Percentiles rank a stretch among this genome's conserved stretches.
These are phyloP conservation scores for Chitala chitala DNA, from an alignment of 2,113 vertebrate species.

Conservation along the genomic window DNA sequence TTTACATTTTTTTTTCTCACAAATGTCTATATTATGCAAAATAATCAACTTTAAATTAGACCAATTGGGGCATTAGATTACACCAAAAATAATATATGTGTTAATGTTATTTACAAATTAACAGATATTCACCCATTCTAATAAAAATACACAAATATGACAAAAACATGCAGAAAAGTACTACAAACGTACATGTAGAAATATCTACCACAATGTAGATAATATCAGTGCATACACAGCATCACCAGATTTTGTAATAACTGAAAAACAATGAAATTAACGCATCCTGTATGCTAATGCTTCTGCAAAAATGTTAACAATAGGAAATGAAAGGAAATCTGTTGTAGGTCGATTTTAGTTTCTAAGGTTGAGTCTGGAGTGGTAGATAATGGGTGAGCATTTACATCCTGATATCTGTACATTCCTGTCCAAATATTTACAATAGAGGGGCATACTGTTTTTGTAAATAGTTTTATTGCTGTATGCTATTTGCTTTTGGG, in stretches of 20 bases:
- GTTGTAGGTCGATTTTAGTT: not conserved
- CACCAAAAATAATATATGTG: not conserved
- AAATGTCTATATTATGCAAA: not conserved
- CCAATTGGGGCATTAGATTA: not conserved
- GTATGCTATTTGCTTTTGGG: too few species aligned
- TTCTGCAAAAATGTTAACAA: not conserved
- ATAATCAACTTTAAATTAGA: not conserved
- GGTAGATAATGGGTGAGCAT: not conserved
- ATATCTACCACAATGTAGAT: conserved; percentile 17
- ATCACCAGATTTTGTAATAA: not conserved
- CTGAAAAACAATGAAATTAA: not conserved
- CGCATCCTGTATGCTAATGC: not conserved
- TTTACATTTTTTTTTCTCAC: too few species aligned
- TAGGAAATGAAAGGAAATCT: not conserved
- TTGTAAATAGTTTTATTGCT: too few species aligned
- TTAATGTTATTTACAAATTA: not conserved
- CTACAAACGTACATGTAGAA: conserved; percentile 8
- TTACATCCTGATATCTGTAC: not conserved
- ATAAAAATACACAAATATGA: not conserved
- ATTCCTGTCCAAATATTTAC: not conserved
- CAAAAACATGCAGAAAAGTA: not conserved
- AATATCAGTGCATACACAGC: conserved; percentile 5
- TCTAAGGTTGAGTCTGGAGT: conserved; percentile 17
- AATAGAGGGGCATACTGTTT: not conserved
- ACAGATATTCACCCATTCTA: too few species aligned